Percentiles rank a stretch among this genome's conserved stretches.
These are phyloP conservation scores for Platerodrilus igneus DNA, from an alignment of 2,888 invertebrate genomes.

Conservation along the genomic window DNA sequence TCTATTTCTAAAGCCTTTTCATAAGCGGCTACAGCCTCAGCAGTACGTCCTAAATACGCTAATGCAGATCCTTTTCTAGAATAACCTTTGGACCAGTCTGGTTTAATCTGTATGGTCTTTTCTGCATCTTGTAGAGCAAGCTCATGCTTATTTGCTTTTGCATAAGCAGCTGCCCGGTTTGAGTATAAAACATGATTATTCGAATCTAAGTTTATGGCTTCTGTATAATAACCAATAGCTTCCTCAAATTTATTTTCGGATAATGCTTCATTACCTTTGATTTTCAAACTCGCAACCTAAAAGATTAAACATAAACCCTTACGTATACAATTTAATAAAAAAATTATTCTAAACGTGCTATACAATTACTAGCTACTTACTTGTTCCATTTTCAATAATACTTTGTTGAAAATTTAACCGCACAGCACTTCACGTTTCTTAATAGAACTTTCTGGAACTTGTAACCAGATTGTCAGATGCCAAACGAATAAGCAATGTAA, in stretches of 20 bases:
- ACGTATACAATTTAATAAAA: too few species aligned
- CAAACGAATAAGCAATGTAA: too few species aligned
- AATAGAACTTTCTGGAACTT: too few species aligned
- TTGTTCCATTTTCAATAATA: slow-evolving; percentile 8
- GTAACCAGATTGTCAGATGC: too few species aligned
- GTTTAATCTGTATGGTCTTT: slow-evolving; percentile 72
- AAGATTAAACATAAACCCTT: too few species aligned
- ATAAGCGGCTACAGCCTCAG: slow-evolving; percentile 75
- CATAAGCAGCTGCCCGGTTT: slow-evolving; percentile 87
- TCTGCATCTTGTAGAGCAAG: slow-evolving; percentile 82
- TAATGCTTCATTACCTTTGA: slow-evolving; percentile 81
- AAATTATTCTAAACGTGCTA: too few species aligned
- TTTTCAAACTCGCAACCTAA: slow-evolving; percentile 78
- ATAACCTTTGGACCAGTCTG: slow-evolving; percentile 84
- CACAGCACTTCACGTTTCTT: too few species aligned
- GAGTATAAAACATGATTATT: slow-evolving; percentile 86
- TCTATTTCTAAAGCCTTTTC: slow-evolving; percentile 68
- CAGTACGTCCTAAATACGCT: slow-evolving; percentile 66
- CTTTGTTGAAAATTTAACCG: too few species aligned
- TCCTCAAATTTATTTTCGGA: slow-evolving; percentile 71
- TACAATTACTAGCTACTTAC: too few species aligned
- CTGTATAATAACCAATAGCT: slow-evolving; percentile 73
- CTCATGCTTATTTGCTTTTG: slow-evolving; percentile 70
- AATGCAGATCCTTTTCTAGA: slow-evolving; percentile 85
- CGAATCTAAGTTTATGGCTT: slow-evolving; percentile 74